Evolutionary conservation across 2,888 invertebrate species (phyloP), one percentile per base, ranked within the genome.

Genomic region (Mythimna impura): DNA sequence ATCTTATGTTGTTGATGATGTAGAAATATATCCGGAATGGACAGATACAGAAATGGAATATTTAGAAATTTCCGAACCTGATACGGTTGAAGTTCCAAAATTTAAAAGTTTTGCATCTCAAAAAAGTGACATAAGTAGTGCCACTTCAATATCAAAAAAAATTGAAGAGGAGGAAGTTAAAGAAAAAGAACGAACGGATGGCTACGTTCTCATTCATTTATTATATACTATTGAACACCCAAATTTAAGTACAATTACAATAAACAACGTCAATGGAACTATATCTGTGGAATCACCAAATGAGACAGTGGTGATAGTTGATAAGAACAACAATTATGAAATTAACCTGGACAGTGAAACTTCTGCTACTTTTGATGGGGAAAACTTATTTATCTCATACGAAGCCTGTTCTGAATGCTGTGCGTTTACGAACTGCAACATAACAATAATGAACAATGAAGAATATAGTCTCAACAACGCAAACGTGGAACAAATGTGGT

Each of bases 171-270:
- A 91, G 67, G 87, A 90, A 68, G 36, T 73, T 14, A 86, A 83
- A 54, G 78, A 79, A 62, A 87, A 81, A 30, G 80, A 78, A 74
- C 86, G 91, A 76, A 85, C 80, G 0, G 95, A 95, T 85, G 95
- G 95, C 10, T 96, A 92, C 77, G 64, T 95, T 71, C 93, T 93
- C n/a, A 85, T 96, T 14, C 90, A 93, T 77, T 75, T 94, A 14
- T 81, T 90, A 60, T 93, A 90, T 81, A 92, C 91, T 2, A 89
- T 96, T 75, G 97, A 97, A 87, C 96, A 97, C 91, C 89, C 90
- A 52, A 94, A 96, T 89, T 97, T 96, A 83, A 93, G 96, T n/a
- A 95, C 96, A n/a, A 91, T 97, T 25, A 92, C 91, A 61, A 91
- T 96, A 74, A 93, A 96, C 83, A 94, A 93, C 86, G 86, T 89